Conservation (phyloP, 2,888 invertebrate species). For the Callinectes sapidus region DNA sequence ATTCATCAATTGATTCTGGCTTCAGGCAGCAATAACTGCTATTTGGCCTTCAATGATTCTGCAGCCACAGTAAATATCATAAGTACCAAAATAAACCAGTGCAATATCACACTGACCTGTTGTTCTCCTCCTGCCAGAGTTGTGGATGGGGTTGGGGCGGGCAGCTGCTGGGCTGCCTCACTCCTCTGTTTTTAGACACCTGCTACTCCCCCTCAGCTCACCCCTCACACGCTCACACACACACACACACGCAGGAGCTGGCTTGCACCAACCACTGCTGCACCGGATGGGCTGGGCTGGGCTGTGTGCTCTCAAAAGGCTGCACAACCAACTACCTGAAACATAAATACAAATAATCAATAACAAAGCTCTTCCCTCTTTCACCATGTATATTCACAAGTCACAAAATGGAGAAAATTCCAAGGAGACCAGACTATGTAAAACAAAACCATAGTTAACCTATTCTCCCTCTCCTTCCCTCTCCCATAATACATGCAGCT, state of each 20-base stretch:
- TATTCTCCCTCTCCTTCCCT: too few relatives aligned
- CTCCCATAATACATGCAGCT: too few relatives aligned
- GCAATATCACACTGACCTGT: constrained; percentile 50
- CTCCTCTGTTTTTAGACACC: constrained; percentile 52
- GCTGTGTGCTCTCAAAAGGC: neutral
- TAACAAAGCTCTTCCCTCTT: neutral
- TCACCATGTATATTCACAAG: too few relatives aligned
- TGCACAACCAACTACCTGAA: constrained; percentile 12
- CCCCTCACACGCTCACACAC: neutral
- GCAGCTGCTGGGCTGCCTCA: constrained; percentile 64
- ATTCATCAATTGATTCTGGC: too few relatives aligned
- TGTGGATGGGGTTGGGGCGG: constrained; percentile 59
- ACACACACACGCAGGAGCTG: constrained; percentile 17
- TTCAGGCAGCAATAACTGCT: neutral
- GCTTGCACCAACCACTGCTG: constrained; percentile 9
- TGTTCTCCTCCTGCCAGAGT: constrained; percentile 70
- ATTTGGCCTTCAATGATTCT: neutral
- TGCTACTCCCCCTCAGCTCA: constrained; percentile 23
- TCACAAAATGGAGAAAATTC: neutral
- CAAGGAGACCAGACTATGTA: too few relatives aligned
- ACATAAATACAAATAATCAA: neutral
- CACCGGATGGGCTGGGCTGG: neutral
- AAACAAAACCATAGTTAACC: too few relatives aligned
- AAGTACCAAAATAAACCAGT: neutral
- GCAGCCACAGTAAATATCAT: neutral